A percentile compares a stretch with the other conserved stretches of the same genome.
phyloP scores from a whole-genome alignment of 2,888 invertebrate species.

The Eumacrocentrus americanus region DNA sequence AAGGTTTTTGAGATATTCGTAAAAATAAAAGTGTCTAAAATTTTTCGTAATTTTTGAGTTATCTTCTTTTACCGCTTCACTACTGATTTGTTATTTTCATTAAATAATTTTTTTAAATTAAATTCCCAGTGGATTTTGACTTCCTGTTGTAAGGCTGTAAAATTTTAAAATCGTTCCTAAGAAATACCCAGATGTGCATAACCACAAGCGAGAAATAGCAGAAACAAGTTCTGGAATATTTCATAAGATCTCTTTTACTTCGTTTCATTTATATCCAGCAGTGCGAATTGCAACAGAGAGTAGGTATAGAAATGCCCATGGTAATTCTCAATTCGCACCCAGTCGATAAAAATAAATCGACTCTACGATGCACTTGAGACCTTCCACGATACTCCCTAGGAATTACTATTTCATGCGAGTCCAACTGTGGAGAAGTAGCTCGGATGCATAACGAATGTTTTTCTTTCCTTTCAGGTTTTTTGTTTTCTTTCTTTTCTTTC shows the following conservation, averaged over 20 bases:
- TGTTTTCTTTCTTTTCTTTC: constrained; percentile 4
- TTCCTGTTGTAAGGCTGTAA: too few relatives aligned
- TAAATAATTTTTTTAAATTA: too few relatives aligned
- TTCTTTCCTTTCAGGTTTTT: constrained; percentile 9
- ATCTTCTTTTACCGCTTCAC: too few relatives aligned
- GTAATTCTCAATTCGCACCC: constrained; percentile 11
- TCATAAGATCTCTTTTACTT: neutral
- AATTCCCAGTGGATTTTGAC: too few relatives aligned
- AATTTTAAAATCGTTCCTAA: too few relatives aligned
- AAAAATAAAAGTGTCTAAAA: too few relatives aligned
- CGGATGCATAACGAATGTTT: constrained; percentile 30
- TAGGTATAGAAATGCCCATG: neutral
- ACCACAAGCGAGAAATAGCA: neutral
- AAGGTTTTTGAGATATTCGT: too few relatives aligned
- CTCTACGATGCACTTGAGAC: constrained; percentile 17
- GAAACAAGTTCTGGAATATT: neutral
- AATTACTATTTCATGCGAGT: constrained; percentile 29
- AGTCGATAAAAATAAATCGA: constrained; percentile 22
- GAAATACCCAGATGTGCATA: neutral
- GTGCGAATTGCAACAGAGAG: neutral
- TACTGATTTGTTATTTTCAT: too few relatives aligned
- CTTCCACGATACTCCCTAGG: neutral
- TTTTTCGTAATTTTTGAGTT: too few relatives aligned
- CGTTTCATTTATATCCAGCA: neutral
- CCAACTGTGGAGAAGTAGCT: constrained; percentile 13